Evolutionary conservation across 2,797 vertebrate genomes (phyloP).

Genomic region (Bufotes viridis): DNA sequence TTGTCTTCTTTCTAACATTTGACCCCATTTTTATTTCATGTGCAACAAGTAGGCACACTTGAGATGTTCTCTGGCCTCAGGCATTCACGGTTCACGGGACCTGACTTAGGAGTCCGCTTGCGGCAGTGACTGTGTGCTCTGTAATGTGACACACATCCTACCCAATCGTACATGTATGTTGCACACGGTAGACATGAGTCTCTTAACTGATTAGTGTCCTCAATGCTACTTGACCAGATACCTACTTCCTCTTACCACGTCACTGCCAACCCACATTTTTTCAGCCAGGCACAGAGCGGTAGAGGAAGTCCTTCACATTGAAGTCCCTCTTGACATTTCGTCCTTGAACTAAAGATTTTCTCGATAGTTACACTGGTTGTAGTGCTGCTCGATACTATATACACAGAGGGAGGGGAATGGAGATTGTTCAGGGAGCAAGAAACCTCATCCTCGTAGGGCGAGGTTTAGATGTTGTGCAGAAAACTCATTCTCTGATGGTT

Average conservation of each 20-base stretch:
- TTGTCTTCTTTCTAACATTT: not conserved
- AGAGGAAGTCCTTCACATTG: slow-evolving; percentile 19
- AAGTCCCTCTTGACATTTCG: slow-evolving; percentile 35
- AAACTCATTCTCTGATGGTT: not conserved
- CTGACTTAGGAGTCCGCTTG: not conserved
- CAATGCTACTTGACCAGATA: slow-evolving; percentile 2
- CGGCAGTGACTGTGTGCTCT: not conserved
- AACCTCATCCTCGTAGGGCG: not conserved
- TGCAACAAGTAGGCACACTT: too few species aligned
- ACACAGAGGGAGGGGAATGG: not conserved
- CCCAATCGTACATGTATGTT: not conserved
- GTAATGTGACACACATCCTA: not conserved
- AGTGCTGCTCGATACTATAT: not conserved
- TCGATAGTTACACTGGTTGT: not conserved
- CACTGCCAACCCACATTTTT: not conserved
- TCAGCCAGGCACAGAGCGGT: not conserved
- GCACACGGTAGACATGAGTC: not conserved
- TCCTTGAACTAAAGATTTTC: slow-evolving; percentile 20
- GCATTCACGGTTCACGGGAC: not conserved
- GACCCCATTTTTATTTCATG: not conserved
- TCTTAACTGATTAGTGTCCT: not conserved
- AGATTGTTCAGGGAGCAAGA: not conserved
- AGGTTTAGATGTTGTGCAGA: not conserved
- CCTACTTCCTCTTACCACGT: not conserved
- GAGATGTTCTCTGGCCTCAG: not conserved